Base-by-base conservation (phyloP, 64 coral and sea anemone genomes). In the Dendrophyllia cribrosa region DNA sequence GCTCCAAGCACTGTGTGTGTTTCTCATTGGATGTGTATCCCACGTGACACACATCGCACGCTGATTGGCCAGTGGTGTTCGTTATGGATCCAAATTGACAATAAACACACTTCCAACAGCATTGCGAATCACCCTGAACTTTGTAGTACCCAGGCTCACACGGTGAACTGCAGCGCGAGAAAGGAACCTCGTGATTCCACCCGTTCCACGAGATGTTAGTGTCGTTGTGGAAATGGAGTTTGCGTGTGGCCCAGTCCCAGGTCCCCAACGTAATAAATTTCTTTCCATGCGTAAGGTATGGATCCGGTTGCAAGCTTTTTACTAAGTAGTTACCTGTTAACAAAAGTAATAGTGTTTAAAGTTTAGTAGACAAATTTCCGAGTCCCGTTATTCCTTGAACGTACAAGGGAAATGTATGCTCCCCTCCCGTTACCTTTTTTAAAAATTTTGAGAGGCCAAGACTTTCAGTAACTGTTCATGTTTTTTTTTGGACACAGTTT, bases 251-350 rank as follows among this genome's bases (percentile, higher is more conserved):
- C 91, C 95, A 96, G 4, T 91, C 71, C 95, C 95, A 96, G 13
- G 84, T 66, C 3, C 95, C 95, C 3, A 96, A 59, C 46, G 91
- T 87, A 6, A 96, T 82, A 6, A 94, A 96, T 4, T 83, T 82
- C 69, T 96, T 93, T 11, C 91, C 91, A 43, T 94, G 51, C 51
- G 43, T 7, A 16, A 51, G 61, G 12, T 24, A 43, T 17, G 16
- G 21, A 58, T 93, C 92, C 0, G 82, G 91, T 15, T 96, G 95
- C 58, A 96, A 92, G 58, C 88, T 96, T 79, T 96, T 96, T 7
- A 96, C 89, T 16, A 96, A 51, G 22, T 94, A 96, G 79, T 96
- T 94, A 9, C 95, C 95, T 96, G 20, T 17, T 53, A 74, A 0
- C 5, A 75, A 75, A 17, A 25, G 10, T 3, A 20, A 19, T 8